Conservation (phyloP, 2,888 invertebrate genomes). For the Muscina levida region DNA sequence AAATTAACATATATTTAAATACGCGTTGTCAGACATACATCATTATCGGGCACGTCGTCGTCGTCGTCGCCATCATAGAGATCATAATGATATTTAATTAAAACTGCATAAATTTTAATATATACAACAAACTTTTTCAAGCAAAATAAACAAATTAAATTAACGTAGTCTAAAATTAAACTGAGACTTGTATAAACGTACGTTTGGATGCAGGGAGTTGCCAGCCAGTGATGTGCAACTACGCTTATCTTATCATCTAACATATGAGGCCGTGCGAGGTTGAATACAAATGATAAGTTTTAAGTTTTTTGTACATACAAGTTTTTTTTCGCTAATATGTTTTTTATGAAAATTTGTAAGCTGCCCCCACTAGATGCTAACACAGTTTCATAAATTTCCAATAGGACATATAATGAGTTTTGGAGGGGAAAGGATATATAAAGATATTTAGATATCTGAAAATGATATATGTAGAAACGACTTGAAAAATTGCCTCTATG, state of each 20-base stretch:
- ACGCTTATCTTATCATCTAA: slow-evolving; percentile 32
- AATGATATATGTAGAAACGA: too few species aligned
- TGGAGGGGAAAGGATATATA: too few species aligned
- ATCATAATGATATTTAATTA: slow-evolving; percentile 16
- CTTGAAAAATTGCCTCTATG: too few species aligned
- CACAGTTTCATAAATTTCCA: too few species aligned
- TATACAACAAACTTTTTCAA: background rate
- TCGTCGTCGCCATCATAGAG: background rate
- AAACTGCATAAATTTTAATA: slow-evolving; percentile 16
- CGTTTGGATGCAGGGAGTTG: too few species aligned
- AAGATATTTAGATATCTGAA: too few species aligned
- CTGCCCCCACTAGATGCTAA: too few species aligned
- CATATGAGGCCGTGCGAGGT: slow-evolving; percentile 27
- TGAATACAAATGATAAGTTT: slow-evolving; percentile 16
- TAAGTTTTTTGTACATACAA: background rate
- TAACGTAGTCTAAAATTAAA: slow-evolving; percentile 7
- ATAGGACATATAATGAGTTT: too few species aligned
- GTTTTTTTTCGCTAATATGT: too few species aligned
- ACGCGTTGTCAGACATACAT: background rate
- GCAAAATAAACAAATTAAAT: slow-evolving; percentile 25
- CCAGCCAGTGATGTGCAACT: too few species aligned
- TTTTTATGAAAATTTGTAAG: too few species aligned
- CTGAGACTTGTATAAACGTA: too few species aligned
- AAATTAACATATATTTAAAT: slow-evolving; percentile 21
- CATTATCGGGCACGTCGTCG: background rate